Base-by-base conservation (phyloP, 2,797 vertebrate genomes). In the Agapornis canus region DNA sequence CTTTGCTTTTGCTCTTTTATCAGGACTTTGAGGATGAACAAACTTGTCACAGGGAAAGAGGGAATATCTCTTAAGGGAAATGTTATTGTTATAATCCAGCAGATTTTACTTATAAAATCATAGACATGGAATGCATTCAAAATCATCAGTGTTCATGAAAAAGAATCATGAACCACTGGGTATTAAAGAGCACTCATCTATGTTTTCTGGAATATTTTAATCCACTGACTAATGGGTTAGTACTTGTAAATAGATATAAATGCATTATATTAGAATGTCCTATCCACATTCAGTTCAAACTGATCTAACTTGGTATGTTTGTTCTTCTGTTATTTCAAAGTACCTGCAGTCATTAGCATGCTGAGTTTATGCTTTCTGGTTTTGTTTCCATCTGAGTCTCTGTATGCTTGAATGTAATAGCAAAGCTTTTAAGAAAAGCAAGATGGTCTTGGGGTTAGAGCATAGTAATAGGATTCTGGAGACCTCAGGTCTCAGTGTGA, bases 391-490 rank as follows among this genome's bases (percentile, higher is more conserved):
- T 54, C 49, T 42, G 40, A 72, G 76, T 48, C 31, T 88, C 70
- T 77, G 13, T 73, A 49, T 79, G 45, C n/a, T 88, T 76, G 63
- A 75, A 96, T 79, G 37, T 49, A 86, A 89, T 60, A 88, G 73
- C 79, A 89, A 94, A 94, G 82, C 87, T 95, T 94, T 94, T 92
- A 94, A 76, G 84, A 83, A 80, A 82, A 47, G 43, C 80, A 70
- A 43, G 72, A 61, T 79, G 39, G 65, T 87, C 82, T 93, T 82
- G 89, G 80, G 68, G 64, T 91, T 95, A 94, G 82, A 90, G 59
- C 66, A 60, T 42, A 86, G 72, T 96, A 95, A 93, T 88, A 81
- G 77, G 89, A 92, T 91, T 92, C 94, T 84, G 87, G 79, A 92
- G 82, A 91, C 82, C 91, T 86, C 54, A 39, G 82, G 87, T 92